phyloP scores from a whole-genome alignment of 2,113 vertebrate genomes.

The Chaetura pelagica region DNA sequence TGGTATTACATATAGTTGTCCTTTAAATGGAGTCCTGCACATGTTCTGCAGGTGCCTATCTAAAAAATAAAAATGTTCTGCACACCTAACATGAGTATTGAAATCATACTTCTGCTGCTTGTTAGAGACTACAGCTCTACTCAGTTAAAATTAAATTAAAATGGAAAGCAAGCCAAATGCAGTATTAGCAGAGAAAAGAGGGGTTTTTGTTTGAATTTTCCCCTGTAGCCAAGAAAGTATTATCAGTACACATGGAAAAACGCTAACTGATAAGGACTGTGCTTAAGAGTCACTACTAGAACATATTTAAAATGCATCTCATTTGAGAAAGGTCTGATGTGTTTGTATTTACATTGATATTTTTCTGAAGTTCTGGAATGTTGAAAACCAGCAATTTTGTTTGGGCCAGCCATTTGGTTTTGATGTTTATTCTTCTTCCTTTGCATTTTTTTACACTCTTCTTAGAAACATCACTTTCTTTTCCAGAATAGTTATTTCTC shows the following conservation, averaged over 20 bases:
- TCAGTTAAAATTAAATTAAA: background rate
- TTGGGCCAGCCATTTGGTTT: background rate
- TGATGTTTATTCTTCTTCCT: background rate
- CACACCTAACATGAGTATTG: background rate
- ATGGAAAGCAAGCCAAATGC: background rate
- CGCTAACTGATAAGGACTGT: background rate
- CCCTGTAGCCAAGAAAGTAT: background rate
- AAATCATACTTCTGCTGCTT: background rate
- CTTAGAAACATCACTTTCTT: background rate
- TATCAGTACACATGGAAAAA: background rate
- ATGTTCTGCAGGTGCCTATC: background rate
- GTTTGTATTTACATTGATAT: background rate
- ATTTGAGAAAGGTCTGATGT: background rate
- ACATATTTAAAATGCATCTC: background rate
- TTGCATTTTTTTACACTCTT: background rate
- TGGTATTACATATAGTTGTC: background rate
- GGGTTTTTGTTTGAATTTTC: background rate
- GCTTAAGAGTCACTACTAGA: background rate
- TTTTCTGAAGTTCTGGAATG: background rate
- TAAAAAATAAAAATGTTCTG: background rate
- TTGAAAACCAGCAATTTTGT: background rate
- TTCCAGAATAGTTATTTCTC: slow-evolving; percentile 14
- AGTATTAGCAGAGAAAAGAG: background rate
- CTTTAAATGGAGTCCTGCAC: background rate
- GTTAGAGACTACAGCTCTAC: background rate